Base-by-base conservation (phyloP, 30 jellyfish, hydroid and myxozoan genomes). In the Cassiopea andromeda region DNA sequence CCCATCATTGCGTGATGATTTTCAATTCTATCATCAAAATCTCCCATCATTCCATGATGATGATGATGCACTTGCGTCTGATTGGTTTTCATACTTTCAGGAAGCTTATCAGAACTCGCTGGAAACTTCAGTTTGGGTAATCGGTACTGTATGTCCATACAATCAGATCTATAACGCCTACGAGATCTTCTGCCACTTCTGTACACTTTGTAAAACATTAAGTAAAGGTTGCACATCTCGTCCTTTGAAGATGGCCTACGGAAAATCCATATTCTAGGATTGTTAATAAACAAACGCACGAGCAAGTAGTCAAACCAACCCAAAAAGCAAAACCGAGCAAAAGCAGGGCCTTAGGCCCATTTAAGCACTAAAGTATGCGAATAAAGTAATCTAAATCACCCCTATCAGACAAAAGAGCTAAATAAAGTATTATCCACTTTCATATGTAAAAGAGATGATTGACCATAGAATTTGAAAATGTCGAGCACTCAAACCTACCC, bases 171-270 rank as follows among this genome's bases (percentile, higher is more conserved):
- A 19, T 77, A 71, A 8, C 48, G 44, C n/a, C 60, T 10, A 16
- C 13, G 10, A 4, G 13, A 8, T 15, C 6, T 77, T 5, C 15
- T 16, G 4, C 90, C 90, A 19, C 48, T 69, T 15, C 80, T 45
- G 78, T 77, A 85, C 0, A 81, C 84, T 46, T 94, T 89, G 85
- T 87, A 93, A 69, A 46, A 88, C 98, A 93, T 93, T 86, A 93
- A 58, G 93, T 93, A 93, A 75, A 82, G 83, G 67, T 93, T 93
- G 94, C 98, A 93, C 98, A 93, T 93, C 69, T 93, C 98, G 54
- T 93, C 97, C 19, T 79, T 67, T 3, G 98, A 93, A 17, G 91
- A 79, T 50, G 97, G 46, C 57, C 98, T 93, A 79, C 7, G 64
- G 66, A 67, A 8, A 48, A 49, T 5, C 38, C 38, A 27, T 27